Conservation (phyloP, 2,113 vertebrate species). For the Etheostoma cragini region DNA sequence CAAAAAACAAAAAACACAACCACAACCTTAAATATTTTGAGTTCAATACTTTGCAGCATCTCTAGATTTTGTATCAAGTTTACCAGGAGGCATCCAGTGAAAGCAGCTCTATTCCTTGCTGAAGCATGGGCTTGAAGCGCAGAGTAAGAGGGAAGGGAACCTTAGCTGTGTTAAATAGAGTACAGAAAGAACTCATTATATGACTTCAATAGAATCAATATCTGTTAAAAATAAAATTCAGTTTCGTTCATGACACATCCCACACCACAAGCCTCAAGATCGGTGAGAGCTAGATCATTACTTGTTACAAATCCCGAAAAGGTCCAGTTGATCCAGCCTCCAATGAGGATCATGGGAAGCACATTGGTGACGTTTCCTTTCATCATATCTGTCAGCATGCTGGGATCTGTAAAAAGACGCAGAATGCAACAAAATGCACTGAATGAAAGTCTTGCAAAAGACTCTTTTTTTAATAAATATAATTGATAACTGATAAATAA, state of each 20-base stretch:
- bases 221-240: background rate
- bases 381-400: constrained; percentile 99
- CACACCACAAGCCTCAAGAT: background rate
- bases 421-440: background rate
- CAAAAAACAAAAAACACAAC: too few species aligned
- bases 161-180: constrained; percentile 86
- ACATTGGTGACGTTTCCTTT: constrained; percentile 99
- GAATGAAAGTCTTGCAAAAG: background rate
- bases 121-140: constrained; percentile 98
- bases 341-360: constrained; percentile 98
- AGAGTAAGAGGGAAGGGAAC: constrained; percentile 96
- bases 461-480: background rate
- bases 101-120: constrained; percentile 97
- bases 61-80: constrained; percentile 53
- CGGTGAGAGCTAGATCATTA: constrained; percentile 71
- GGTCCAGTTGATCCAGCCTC: constrained; percentile 99
- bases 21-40: background rate
- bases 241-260: background rate
- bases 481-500: background rate
- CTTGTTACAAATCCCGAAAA: constrained; percentile 99
- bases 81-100: constrained; percentile 98
- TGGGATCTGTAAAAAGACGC: constrained; percentile 89
- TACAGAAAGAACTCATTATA: constrained; percentile 1
- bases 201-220: background rate
- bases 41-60: background rate